Evolutionary conservation across 2,797 vertebrate species (phyloP).

Genomic region (Xiphorhynchus erythropygius): DNA sequence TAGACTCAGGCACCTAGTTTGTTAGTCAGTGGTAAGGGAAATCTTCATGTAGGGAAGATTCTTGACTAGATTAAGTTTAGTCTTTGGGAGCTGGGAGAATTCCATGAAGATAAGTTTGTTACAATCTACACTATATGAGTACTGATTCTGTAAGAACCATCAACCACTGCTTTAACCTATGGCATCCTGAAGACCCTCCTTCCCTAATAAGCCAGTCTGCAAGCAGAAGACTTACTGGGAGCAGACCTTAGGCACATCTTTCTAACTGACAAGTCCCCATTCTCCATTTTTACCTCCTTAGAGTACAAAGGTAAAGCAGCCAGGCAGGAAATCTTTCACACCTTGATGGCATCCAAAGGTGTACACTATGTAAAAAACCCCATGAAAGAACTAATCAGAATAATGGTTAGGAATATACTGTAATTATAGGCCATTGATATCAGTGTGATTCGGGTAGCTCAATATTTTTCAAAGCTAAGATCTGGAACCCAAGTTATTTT

Average conservation of each 20-base stretch:
- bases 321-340: neutral
- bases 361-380: neutral
- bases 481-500: neutral
- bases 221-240: neutral
- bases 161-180: neutral
- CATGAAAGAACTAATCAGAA: neutral
- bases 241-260: neutral
- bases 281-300: neutral
- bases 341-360: neutral
- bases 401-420: neutral
- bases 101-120: neutral
- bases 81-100: neutral
- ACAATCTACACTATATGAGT: accelerated
- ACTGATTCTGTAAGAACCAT: neutral
- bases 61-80: neutral
- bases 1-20: neutral
- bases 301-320: neutral
- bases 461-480: neutral
- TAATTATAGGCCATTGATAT: neutral
- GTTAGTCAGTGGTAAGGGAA: neutral
- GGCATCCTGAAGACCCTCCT: neutral
- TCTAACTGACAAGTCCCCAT: neutral
- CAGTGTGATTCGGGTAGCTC: neutral
- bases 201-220: neutral
- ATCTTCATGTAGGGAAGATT: neutral